These are phyloP conservation scores for Motacilla tschutschensis DNA, from an alignment of 2,113 vertebrate genomes.

Conservation along the genomic window DNA sequence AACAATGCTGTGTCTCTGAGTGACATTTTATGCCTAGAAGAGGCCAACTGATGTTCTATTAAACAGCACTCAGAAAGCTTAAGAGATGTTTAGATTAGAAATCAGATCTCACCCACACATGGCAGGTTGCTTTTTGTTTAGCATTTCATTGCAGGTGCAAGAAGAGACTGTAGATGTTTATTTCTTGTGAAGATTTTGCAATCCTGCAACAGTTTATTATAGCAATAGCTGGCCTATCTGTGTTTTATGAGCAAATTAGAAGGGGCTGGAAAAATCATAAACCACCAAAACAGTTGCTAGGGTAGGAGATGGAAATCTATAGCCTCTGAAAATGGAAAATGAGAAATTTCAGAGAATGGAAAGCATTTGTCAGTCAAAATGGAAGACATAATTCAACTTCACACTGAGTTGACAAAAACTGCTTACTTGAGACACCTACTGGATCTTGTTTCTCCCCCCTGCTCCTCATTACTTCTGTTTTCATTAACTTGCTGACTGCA, in stretches of 20 bases:
- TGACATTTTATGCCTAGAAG: neutral
- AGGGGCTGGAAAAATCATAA: slow-evolving; percentile 2
- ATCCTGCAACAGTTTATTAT: neutral
- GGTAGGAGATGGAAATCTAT: slow-evolving; percentile 21
- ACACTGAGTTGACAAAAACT: neutral
- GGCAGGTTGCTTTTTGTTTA: neutral
- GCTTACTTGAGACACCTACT: neutral
- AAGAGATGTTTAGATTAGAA: neutral
- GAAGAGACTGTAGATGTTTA: neutral
- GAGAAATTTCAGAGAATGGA: slow-evolving; percentile 15
- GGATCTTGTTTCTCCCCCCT: neutral
- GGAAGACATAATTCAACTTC: neutral
- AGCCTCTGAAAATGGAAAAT: slow-evolving; percentile 35
- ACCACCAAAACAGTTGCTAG: neutral
- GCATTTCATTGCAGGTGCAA: neutral
- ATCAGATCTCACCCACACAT: neutral
- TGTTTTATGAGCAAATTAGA: slow-evolving; percentile 8
- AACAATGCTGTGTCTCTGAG: neutral
- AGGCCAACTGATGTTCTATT: neutral
- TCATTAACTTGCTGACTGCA: neutral
- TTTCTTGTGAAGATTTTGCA: neutral
- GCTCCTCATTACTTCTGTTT: neutral
- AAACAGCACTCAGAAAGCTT: neutral
- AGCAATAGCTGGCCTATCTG: neutral
- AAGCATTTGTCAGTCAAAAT: slow-evolving; percentile 7